A percentile compares a stretch with the other conserved stretches of the same genome.
Evolutionary conservation across 2,797 vertebrate genomes (phyloP).

Genomic region (Sebastes oblongus): DNA sequence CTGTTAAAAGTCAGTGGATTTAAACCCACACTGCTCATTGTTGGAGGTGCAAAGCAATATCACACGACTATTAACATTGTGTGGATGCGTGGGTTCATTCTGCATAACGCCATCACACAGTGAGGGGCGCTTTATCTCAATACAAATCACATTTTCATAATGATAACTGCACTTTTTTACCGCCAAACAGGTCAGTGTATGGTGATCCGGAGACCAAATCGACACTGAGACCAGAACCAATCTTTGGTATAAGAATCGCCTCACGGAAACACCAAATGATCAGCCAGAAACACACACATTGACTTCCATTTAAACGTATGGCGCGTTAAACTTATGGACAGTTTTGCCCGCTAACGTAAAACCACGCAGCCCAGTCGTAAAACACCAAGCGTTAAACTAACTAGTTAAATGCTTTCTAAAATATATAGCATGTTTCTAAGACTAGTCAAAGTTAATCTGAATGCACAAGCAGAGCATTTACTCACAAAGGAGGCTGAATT

Average conservation of each 20-base stretch:
- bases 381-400: background rate
- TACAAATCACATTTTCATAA: background rate
- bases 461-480: too few relatives aligned
- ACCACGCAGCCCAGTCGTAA: background rate
- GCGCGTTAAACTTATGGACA: background rate
- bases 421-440: too few relatives aligned
- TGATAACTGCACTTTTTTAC: background rate
- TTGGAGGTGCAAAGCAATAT: background rate
- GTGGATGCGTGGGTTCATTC: background rate
- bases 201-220: background rate
- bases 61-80: background rate
- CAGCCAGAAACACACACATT: background rate
- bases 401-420: rapidly evolving
- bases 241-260: background rate
- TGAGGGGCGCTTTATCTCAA: background rate
- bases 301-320: background rate
- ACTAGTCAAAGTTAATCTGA: background rate
- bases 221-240: background rate
- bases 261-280: background rate
- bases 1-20: background rate
- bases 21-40: background rate
- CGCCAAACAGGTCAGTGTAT: background rate
- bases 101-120: background rate
- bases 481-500: background rate
- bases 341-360: constrained; percentile 2